phyloP scores from a whole-genome alignment of 2,113 vertebrate genomes.

The Clarias macrocephalus region DNA sequence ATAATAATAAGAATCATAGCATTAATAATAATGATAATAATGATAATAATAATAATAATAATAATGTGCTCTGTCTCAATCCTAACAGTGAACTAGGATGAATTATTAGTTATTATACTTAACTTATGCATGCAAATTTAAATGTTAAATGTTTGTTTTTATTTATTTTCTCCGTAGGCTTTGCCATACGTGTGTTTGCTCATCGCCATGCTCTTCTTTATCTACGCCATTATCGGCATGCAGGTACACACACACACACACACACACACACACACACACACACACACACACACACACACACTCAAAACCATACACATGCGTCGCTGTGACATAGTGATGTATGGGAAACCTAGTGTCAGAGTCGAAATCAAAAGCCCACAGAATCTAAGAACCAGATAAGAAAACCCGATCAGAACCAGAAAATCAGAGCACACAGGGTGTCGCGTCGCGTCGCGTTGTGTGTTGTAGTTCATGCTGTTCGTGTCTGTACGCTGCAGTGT shows the following conservation, averaged over 20 bases:
- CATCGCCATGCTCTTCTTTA: slow-evolving; percentile 99
- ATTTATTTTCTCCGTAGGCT: slow-evolving; percentile 73
- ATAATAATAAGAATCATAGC: too few relatives aligned
- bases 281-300: not conserved
- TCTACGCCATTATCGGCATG: slow-evolving; percentile 99
- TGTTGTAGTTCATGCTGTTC: too few relatives aligned
- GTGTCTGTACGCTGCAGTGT: too few relatives aligned
- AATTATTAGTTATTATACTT: not conserved
- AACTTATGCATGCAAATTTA: not conserved
- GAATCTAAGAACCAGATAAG: too few relatives aligned
- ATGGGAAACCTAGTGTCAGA: too few relatives aligned
- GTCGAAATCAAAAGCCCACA: too few relatives aligned
- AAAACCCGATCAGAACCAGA: too few relatives aligned
- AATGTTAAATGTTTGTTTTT: not conserved
- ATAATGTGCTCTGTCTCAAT: not conserved
- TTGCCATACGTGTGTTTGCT: slow-evolving; percentile 96
- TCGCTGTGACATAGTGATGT: too few relatives aligned
- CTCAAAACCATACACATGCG: not conserved
- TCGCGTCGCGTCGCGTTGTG: too few relatives aligned
- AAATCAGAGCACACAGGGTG: too few relatives aligned
- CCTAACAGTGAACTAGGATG: not conserved
- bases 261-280: not conserved
- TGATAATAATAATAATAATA: not conserved
- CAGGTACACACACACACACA: slow-evolving; percentile 80
- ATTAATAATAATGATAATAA: not conserved